Percentiles rank a stretch among this genome's conserved stretches.
These are phyloP conservation scores for Acipenser transmontanus DNA, from an alignment of 2,797 vertebrate species.

Conservation along the genomic window DNA sequence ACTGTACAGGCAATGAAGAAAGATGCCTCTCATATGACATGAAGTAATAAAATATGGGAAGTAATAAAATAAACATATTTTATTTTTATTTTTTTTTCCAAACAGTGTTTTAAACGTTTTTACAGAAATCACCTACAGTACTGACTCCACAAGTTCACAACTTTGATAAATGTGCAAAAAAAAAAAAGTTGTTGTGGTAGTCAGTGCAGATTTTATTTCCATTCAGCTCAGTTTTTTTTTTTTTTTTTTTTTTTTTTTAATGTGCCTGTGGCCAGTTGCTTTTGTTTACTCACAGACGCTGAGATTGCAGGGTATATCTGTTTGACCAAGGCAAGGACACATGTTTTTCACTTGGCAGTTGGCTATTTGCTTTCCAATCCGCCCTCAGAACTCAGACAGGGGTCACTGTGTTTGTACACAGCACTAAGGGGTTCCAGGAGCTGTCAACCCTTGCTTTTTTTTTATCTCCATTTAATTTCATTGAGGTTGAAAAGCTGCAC, in stretches of 20 bases:
- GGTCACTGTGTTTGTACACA: slow-evolving; percentile 20
- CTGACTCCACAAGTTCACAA: no score
- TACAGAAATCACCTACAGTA: no score
- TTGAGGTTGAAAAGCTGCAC: slow-evolving; percentile 7
- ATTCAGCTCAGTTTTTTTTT: neutral
- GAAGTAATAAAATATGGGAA: no score
- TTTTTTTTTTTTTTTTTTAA: neutral
- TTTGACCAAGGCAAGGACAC: neutral
- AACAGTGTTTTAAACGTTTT: no score
- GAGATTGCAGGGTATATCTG: slow-evolving; percentile 11
- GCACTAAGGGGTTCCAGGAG: slow-evolving; percentile 3
- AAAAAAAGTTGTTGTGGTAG: no score
- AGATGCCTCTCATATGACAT: no score
- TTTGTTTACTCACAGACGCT: slow-evolving; percentile 6
- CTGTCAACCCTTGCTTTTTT: slow-evolving; percentile 17
- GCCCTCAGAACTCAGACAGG: slow-evolving; percentile 32
- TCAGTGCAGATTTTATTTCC: neutral
- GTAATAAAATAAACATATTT: no score
- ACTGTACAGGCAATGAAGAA: no score
- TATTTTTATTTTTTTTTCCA: no score
- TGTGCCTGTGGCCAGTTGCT: neutral
- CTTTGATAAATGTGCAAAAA: no score
- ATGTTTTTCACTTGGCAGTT: slow-evolving; percentile 12
- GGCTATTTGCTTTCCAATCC: slow-evolving; percentile 17
- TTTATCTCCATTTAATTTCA: neutral